Conservation (phyloP, 2,113 vertebrate genomes). For the Corvus hawaiiensis region DNA sequence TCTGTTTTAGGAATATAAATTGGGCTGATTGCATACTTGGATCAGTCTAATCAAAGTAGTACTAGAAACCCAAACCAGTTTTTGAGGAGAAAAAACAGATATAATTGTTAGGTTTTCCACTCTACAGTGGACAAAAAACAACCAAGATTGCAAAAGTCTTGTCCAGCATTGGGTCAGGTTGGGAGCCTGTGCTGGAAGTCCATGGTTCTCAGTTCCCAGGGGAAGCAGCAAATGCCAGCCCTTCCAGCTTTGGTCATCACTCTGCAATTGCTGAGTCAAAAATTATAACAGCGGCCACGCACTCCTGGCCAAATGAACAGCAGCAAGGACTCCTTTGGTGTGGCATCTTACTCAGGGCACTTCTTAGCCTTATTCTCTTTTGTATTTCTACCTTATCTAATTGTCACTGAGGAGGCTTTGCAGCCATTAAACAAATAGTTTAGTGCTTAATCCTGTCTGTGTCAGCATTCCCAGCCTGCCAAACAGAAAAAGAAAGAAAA, state of each 20-base stretch:
- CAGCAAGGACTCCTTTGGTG: neutral
- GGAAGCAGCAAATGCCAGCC: neutral
- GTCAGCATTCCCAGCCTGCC: neutral
- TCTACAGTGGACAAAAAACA: neutral
- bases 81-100: neutral
- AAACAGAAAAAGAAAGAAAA: neutral
- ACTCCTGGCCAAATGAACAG: neutral
- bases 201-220: neutral
- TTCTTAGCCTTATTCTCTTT: neutral
- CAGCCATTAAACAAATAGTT: neutral
- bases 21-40: neutral
- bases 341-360: neutral
- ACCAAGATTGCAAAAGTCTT: neutral
- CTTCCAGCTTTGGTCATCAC: neutral
- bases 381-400: neutral
- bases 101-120: neutral
- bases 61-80: neutral
- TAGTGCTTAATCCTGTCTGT: neutral
- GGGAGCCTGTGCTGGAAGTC: neutral
- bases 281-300: neutral
- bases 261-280: neutral
- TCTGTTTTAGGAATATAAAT: conserved; percentile 16
- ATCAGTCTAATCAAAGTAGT: neutral
- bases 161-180: neutral
- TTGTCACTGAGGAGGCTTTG: neutral